A percentile compares a stretch with the other conserved stretches of the same genome.
Evolutionary conservation across 2,113 vertebrate species (phyloP).

Genomic region (Centrocercus urophasianus): DNA sequence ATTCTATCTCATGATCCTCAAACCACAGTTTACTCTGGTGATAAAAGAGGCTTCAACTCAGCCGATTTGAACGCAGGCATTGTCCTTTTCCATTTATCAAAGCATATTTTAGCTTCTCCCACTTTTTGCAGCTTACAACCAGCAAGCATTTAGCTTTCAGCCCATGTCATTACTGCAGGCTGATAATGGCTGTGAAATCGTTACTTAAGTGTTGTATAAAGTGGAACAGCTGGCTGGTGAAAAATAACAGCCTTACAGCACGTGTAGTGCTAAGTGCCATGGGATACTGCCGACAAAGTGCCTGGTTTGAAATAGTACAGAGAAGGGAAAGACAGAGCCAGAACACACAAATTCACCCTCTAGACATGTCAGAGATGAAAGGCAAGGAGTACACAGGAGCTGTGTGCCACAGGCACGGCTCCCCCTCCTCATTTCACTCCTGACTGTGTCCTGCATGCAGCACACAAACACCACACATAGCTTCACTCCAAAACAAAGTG

Average conservation of each 20-base stretch:
- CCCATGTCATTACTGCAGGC: background rate
- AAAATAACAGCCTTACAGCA: background rate
- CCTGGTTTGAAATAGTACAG: background rate
- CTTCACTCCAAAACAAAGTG: background rate
- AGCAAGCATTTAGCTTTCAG: conserved; percentile 50
- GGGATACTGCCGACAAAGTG: background rate
- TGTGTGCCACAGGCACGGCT: background rate
- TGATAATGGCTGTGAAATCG: conserved; percentile 60
- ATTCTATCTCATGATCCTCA: background rate
- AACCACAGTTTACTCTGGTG: background rate
- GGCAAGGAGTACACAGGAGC: background rate
- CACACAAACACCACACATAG: background rate
- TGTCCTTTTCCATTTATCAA: conserved; percentile 33
- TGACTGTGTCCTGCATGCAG: background rate
- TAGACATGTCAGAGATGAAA: background rate
- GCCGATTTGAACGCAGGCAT: conserved; percentile 36
- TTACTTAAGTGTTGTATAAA: conserved; percentile 38
- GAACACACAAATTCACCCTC: background rate
- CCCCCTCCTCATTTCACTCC: rapidly evolving
- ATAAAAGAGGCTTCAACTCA: background rate
- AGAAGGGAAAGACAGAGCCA: background rate
- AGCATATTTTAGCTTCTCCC: background rate
- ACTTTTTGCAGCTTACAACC: conserved; percentile 5
- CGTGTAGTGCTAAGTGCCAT: background rate
- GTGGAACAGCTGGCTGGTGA: conserved; percentile 49